Conservation (phyloP, 1,140 invertebrate species). For the Polypedilum pembai region DNA sequence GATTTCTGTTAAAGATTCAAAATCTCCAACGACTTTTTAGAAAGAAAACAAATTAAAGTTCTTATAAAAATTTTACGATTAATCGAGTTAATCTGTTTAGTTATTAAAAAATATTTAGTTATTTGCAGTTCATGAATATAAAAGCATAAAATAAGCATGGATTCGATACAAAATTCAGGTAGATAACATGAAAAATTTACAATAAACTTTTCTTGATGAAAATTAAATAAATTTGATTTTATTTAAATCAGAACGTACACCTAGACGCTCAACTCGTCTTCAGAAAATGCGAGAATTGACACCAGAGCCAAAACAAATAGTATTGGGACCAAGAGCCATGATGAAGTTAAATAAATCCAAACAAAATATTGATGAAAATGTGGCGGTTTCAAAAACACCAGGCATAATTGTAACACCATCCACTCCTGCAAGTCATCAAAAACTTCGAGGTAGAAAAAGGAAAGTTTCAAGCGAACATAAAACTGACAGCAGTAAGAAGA, state of each 20-base stretch:
- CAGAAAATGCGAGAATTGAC: not conserved
- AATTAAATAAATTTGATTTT: not conserved
- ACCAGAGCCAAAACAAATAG: not conserved
- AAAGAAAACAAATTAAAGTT: not conserved
- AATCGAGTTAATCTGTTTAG: not conserved
- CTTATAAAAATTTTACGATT: not conserved
- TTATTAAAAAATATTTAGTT: not conserved
- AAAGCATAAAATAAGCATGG: not conserved
- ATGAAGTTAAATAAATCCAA: conserved; percentile 2
- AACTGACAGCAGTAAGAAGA: not conserved
- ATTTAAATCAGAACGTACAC: not conserved
- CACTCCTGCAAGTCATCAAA: not conserved
- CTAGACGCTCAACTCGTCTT: not conserved
- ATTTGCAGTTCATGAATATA: not conserved
- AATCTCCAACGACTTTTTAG: not conserved
- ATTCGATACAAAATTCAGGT: not conserved
- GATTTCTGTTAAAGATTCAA: too few relatives aligned
- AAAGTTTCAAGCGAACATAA: not conserved
- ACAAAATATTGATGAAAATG: not conserved
- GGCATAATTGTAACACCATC: not conserved
- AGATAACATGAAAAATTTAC: not conserved
- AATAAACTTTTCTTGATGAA: not conserved
- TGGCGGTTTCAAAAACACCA: not conserved
- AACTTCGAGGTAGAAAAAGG: not conserved
- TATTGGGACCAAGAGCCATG: not conserved